These are phyloP conservation scores for Eucera pruinosa DNA, from an alignment of 2,888 invertebrate species.

Conservation along the genomic window DNA sequence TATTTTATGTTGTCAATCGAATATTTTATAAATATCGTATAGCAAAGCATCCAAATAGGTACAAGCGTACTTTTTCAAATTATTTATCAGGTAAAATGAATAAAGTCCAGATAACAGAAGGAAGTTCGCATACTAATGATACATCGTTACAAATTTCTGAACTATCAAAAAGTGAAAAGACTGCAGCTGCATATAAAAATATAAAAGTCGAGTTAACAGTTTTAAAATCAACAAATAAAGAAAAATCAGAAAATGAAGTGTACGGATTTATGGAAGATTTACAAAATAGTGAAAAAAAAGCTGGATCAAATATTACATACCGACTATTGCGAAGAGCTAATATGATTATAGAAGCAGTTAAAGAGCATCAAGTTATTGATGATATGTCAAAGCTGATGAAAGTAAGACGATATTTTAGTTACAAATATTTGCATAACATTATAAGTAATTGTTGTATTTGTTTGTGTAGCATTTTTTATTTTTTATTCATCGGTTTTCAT, in stretches of 20 bases:
- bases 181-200: slow-evolving; percentile 75
- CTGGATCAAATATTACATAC: slow-evolving; percentile 81
- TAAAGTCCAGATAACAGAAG: slow-evolving; percentile 57
- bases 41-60: slow-evolving; percentile 59
- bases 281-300: slow-evolving; percentile 66
- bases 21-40: slow-evolving; percentile 72
- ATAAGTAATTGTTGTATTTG: background rate
- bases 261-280: slow-evolving; percentile 78
- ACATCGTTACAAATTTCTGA: background rate
- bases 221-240: slow-evolving; percentile 76
- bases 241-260: slow-evolving; percentile 70
- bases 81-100: background rate
- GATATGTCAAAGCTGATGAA: slow-evolving; percentile 85
- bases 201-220: slow-evolving; percentile 80
- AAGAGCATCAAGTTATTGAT: slow-evolving; percentile 87
- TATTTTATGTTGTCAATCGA: slow-evolving; percentile 58
- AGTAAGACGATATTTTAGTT: slow-evolving; percentile 69
- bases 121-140: slow-evolving; percentile 28
- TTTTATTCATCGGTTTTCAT: slow-evolving; percentile 40
- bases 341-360: slow-evolving; percentile 87
- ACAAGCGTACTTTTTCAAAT: slow-evolving; percentile 63
- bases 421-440: background rate
- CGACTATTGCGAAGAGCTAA: slow-evolving; percentile 86
- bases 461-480: no score
- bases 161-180: slow-evolving; percentile 49